These are phyloP conservation scores for Pterostichus niger DNA, from an alignment of 2,888 invertebrate genomes.

Conservation along the genomic window DNA sequence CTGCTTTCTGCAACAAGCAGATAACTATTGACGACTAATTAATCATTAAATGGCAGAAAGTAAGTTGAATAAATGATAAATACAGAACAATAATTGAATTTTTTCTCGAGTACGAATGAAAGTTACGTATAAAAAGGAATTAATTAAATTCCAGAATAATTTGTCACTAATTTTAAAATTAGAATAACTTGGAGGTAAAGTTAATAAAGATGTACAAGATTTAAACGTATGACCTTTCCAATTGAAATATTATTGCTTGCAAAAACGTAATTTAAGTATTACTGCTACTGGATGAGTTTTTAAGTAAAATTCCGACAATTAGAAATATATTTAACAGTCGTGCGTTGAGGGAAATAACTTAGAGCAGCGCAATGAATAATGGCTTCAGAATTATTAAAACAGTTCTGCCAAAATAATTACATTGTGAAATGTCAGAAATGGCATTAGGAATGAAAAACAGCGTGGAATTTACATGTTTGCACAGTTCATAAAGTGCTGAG, in stretches of 20 bases:
- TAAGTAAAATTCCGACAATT: slow-evolving; percentile 46
- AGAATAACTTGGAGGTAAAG: slow-evolving; percentile 15
- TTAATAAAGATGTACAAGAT: slow-evolving; percentile 22
- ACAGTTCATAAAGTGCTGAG: slow-evolving; percentile 45
- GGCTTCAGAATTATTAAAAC: slow-evolving; percentile 46
- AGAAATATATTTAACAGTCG: slow-evolving; percentile 48
- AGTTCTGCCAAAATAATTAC: slow-evolving; percentile 53
- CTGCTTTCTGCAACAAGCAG: too few species aligned
- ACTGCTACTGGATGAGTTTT: slow-evolving; percentile 18
- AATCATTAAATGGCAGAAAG: too few species aligned
- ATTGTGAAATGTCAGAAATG: slow-evolving; percentile 55
- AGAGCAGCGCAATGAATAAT: slow-evolving; percentile 43
- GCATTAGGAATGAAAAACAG: slow-evolving; percentile 56
- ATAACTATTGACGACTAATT: too few species aligned
- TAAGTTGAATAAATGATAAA: too few species aligned
- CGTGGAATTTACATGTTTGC: slow-evolving; percentile 50
- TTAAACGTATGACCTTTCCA: neutral
- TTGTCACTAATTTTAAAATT: slow-evolving; percentile 13
- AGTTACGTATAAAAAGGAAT: slow-evolving; percentile 1
- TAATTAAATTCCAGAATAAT: slow-evolving; percentile 19
- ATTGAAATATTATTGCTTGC: slow-evolving; percentile 21
- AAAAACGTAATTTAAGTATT: slow-evolving; percentile 12
- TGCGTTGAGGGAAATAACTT: slow-evolving; percentile 46
- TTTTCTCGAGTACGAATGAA: slow-evolving; percentile 4
- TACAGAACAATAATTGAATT: too few species aligned